Conservation (phyloP, 2,888 invertebrate genomes). For the Ormyrus pomaceus region DNA sequence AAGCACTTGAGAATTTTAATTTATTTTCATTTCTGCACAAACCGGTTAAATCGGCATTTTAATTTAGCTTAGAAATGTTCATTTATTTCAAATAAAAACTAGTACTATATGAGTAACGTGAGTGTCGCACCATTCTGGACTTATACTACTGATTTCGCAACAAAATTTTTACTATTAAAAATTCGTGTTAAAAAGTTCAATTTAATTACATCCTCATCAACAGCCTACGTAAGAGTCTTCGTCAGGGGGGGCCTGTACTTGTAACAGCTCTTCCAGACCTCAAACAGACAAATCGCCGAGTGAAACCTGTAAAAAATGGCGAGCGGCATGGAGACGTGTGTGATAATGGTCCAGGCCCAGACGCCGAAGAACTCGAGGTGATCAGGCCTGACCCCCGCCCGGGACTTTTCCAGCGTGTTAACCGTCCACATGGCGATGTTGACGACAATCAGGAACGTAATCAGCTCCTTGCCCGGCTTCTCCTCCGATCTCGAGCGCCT, state of each 20-base stretch:
- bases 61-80: no score
- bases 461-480: constrained; percentile 90
- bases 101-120: no score
- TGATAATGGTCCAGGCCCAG: constrained; percentile 95
- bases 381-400: constrained; percentile 88
- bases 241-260: constrained; percentile 79
- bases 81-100: no score
- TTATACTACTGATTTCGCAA: no score
- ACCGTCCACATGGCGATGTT: constrained; percentile 93
- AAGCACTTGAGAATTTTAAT: no score
- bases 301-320: constrained; percentile 94
- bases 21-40: no score
- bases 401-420: constrained; percentile 89
- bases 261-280: constrained; percentile 94
- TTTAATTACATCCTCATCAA: no score
- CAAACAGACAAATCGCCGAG: constrained; percentile 93
- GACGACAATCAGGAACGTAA: constrained; percentile 88
- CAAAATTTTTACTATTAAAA: no score
- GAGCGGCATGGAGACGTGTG: constrained; percentile 91
- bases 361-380: constrained; percentile 89
- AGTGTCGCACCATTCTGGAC: no score
- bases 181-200: no score
- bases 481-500: constrained; percentile 83
- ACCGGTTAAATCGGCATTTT: no score
- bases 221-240: not conserved